These are phyloP conservation scores for Eudorcas thomsonii DNA, from an alignment of 2,113 vertebrate genomes.

Conservation along the genomic window DNA sequence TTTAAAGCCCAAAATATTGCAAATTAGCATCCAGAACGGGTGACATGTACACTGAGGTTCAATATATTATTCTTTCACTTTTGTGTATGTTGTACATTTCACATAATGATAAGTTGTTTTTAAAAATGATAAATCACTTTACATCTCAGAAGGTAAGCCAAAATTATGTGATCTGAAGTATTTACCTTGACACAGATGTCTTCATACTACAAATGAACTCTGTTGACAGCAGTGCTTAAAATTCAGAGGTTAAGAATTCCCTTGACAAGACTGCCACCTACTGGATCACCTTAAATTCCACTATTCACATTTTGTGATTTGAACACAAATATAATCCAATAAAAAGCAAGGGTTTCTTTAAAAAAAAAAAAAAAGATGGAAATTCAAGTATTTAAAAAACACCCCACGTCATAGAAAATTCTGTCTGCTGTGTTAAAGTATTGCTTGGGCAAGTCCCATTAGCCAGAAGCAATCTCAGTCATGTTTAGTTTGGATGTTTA, in stretches of 20 bases:
- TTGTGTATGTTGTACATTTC: neutral
- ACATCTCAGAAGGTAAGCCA: neutral
- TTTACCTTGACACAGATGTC: neutral
- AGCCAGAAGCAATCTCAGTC: slow-evolving; percentile 12
- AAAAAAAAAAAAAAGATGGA: neutral
- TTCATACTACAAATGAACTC: slow-evolving; percentile 14
- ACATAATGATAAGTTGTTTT: neutral
- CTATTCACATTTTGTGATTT: slow-evolving; percentile 1
- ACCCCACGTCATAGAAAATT: neutral
- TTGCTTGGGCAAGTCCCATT: neutral
- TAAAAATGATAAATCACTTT: neutral
- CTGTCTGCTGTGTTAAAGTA: neutral
- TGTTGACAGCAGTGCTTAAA: neutral
- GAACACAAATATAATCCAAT: slow-evolving; percentile 24
- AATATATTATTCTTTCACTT: neutral
- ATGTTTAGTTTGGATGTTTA: neutral
- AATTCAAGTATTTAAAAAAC: slow-evolving; percentile 15
- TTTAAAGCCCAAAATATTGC: neutral
- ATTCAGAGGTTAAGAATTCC: slow-evolving; percentile 30
- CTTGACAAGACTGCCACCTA: slow-evolving; percentile 81
- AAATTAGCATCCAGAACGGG: neutral
- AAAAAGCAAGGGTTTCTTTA: slow-evolving; percentile 19
- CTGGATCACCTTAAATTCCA: slow-evolving; percentile 60
- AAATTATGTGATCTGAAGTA: neutral
- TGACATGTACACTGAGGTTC: neutral